phyloP scores from a whole-genome alignment of 2,113 vertebrate species.

The Calyptomena viridis region DNA sequence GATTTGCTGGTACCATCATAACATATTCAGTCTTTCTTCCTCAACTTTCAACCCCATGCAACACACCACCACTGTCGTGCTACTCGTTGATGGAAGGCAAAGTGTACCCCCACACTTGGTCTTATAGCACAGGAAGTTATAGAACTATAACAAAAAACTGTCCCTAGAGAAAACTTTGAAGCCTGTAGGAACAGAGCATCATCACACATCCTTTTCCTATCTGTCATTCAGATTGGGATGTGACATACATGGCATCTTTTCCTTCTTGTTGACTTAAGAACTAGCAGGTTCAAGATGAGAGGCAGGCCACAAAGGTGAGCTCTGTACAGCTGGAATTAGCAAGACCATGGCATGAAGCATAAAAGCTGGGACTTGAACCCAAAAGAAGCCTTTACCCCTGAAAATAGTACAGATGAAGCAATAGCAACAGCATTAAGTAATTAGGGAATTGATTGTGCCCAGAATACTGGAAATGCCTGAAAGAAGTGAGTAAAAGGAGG shows the following conservation, averaged over 20 bases:
- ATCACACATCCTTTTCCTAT: background rate
- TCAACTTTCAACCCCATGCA: accelerated
- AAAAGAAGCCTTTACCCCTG: background rate
- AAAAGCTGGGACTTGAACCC: background rate
- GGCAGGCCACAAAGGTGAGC: background rate
- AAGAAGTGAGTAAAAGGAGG: background rate
- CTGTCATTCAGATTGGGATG: background rate
- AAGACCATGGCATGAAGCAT: background rate
- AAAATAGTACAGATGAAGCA: background rate
- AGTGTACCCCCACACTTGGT: background rate
- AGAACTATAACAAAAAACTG: background rate
- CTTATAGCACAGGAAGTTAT: background rate
- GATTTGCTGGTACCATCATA: background rate
- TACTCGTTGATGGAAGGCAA: background rate
- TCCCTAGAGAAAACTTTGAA: background rate
- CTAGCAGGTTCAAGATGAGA: background rate
- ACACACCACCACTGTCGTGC: accelerated
- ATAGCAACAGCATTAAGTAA: background rate
- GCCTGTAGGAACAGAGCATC: background rate
- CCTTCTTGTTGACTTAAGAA: background rate
- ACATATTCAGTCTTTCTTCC: background rate
- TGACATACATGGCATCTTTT: background rate
- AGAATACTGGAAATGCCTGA: background rate
- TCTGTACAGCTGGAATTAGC: background rate
- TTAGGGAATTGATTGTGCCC: background rate